Evolutionary conservation across 2,888 invertebrate genomes (phyloP).

Genomic region (Pachydiplax longipennis): DNA sequence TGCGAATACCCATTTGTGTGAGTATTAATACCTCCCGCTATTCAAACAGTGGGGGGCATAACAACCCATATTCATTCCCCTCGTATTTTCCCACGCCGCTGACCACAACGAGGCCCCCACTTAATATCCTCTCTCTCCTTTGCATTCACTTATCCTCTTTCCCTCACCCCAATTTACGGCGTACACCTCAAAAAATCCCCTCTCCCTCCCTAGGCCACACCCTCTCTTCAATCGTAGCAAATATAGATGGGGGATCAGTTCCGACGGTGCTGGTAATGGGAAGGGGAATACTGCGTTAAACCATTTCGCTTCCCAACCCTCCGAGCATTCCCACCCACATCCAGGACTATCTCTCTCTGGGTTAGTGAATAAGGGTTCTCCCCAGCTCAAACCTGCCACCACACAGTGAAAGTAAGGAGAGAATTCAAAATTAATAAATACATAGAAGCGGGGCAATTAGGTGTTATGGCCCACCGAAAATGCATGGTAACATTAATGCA

Average conservation of each 20-base stretch:
- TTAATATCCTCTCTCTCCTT: slow-evolving; percentile 1
- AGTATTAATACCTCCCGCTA: slow-evolving; percentile 32
- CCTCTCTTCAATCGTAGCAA: not conserved
- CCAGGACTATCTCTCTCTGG: not conserved
- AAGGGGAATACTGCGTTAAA: not conserved
- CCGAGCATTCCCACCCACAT: not conserved
- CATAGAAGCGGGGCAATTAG: not conserved
- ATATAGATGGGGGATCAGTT: not conserved
- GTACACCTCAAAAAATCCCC: not conserved
- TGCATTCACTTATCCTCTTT: not conserved
- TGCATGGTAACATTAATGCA: not conserved
- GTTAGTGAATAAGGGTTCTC: not conserved
- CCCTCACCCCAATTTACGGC: not conserved
- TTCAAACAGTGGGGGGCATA: slow-evolving; percentile 37
- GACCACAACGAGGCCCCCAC: slow-evolving; percentile 27
- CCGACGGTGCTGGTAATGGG: not conserved
- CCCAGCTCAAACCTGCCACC: not conserved
- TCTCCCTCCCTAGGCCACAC: not conserved
- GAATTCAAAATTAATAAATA: not conserved
- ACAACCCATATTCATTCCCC: slow-evolving; percentile 27
- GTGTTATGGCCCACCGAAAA: not conserved
- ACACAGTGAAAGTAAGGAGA: not conserved
- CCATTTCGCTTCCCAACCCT: not conserved
- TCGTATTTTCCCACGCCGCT: slow-evolving; percentile 29
- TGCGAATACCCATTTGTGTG: slow-evolving; percentile 12